phyloP scores from a whole-genome alignment of 2,888 invertebrate species.

The Rhagophthalmus giganteus region DNA sequence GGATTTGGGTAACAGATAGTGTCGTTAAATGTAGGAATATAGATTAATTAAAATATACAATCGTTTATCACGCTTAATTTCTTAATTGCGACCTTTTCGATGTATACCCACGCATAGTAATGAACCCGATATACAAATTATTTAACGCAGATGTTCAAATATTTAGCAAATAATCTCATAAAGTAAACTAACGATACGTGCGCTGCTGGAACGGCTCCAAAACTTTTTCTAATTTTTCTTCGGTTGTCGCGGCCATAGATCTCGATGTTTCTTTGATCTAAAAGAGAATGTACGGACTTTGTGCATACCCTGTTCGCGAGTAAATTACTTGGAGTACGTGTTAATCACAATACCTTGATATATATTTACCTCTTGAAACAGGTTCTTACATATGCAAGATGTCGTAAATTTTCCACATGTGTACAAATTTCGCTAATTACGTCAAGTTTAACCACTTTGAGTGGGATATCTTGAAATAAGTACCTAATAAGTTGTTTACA shows the following conservation, averaged over 20 bases:
- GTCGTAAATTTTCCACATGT: background rate
- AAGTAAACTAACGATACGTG: constrained; percentile 29
- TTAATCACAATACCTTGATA: constrained; percentile 38
- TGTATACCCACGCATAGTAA: too few species aligned
- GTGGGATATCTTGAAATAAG: too few species aligned
- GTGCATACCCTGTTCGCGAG: constrained; percentile 45
- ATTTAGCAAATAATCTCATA: constrained; percentile 27
- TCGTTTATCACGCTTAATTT: too few species aligned
- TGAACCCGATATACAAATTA: too few species aligned
- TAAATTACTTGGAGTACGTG: constrained; percentile 46
- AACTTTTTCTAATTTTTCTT: constrained; percentile 41
- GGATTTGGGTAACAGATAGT: too few species aligned
- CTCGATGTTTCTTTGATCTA: constrained; percentile 47
- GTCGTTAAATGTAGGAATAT: too few species aligned
- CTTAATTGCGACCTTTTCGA: too few species aligned
- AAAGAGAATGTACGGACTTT: constrained; percentile 47
- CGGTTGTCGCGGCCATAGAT: constrained; percentile 41
- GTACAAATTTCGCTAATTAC: background rate
- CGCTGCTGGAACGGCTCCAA: constrained; percentile 44
- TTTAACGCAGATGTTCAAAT: constrained; percentile 26
- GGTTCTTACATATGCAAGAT: constrained; percentile 1
- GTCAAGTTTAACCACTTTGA: too few species aligned
- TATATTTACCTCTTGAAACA: constrained; percentile 32
- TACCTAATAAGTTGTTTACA: too few species aligned
- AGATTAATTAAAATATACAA: too few species aligned